These are phyloP conservation scores for Echinops telfairi DNA, from an alignment of 2,113 vertebrate species.

Conservation along the genomic window DNA sequence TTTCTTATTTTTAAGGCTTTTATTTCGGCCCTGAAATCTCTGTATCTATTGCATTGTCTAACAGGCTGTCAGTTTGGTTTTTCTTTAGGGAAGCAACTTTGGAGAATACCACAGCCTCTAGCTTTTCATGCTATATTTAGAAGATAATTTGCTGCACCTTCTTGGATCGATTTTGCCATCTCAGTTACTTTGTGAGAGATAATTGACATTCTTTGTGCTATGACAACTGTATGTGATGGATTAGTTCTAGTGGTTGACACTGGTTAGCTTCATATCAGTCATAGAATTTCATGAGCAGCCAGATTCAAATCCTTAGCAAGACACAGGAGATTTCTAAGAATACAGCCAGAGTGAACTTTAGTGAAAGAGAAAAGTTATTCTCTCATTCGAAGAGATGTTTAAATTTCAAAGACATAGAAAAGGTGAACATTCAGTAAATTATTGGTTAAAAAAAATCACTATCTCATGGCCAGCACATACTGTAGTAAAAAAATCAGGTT, in stretches of 20 bases:
- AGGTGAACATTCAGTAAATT: slow-evolving; percentile 12
- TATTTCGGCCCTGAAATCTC: slow-evolving; percentile 56
- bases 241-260: slow-evolving; percentile 79
- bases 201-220: slow-evolving; percentile 80
- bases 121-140: slow-evolving; percentile 80
- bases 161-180: slow-evolving; percentile 78
- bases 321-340: slow-evolving; percentile 61
- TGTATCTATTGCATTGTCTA: slow-evolving; percentile 34
- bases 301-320: slow-evolving; percentile 67
- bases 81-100: slow-evolving; percentile 71
- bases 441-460: background rate
- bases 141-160: slow-evolving; percentile 78
- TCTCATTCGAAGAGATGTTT: slow-evolving; percentile 56
- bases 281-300: slow-evolving; percentile 67
- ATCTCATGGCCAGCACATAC: slow-evolving; percentile 47
- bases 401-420: slow-evolving; percentile 53
- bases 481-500: slow-evolving; percentile 35
- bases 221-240: slow-evolving; percentile 78
- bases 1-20: slow-evolving; percentile 21
- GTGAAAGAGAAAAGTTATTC: slow-evolving; percentile 14
- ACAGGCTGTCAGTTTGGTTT: slow-evolving; percentile 62
- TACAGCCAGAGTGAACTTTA: slow-evolving; percentile 17
- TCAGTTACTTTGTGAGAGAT: slow-evolving; percentile 78
- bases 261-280: slow-evolving; percentile 77
- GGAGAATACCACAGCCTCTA: slow-evolving; percentile 59